A percentile compares a stretch with the other conserved stretches of the same genome.
phyloP scores from a whole-genome alignment of 2,888 invertebrate genomes.

The Tetranychus truncatus region DNA sequence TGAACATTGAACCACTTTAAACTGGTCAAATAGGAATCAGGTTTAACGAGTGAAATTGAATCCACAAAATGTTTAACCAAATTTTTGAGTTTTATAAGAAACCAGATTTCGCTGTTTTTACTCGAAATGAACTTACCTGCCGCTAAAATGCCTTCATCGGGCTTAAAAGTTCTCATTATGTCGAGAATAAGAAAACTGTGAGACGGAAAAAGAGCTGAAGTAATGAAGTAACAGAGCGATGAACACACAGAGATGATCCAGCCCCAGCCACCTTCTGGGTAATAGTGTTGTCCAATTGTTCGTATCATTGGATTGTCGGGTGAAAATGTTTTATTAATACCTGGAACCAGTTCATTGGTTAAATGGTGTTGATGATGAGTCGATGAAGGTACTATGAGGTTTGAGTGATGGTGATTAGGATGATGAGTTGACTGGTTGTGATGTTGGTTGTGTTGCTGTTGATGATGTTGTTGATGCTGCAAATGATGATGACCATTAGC shows the following conservation, averaged over 20 bases:
- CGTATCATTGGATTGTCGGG: slow-evolving; percentile 29
- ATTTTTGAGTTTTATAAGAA: too few relatives aligned
- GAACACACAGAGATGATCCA: slow-evolving; percentile 33
- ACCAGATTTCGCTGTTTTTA: too few relatives aligned
- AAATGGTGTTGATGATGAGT: background rate
- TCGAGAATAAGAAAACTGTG: slow-evolving; percentile 30
- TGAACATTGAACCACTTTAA: too few relatives aligned
- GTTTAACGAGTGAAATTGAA: too few relatives aligned
- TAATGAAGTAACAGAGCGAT: slow-evolving; percentile 33
- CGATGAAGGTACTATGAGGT: too few relatives aligned
- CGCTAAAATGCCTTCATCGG: slow-evolving; percentile 21
- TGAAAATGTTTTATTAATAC: slow-evolving; percentile 23
- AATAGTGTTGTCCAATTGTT: slow-evolving; percentile 52
- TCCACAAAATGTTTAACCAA: too few relatives aligned
- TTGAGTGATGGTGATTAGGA: too few relatives aligned
- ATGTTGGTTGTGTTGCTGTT: background rate
- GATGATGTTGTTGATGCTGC: background rate
- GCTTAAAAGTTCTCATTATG: slow-evolving; percentile 20
- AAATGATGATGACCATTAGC: too few relatives aligned
- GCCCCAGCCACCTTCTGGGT: slow-evolving; percentile 47
- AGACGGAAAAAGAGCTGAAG: slow-evolving; percentile 33
- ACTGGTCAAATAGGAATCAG: too few relatives aligned
- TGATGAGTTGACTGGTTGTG: background rate
- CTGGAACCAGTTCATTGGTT: slow-evolving; percentile 13
- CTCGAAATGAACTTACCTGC: slow-evolving; percentile 21